Evolutionary conservation across 2,113 vertebrate species (phyloP).

Genomic region (Takifugu bimaculatus): DNA sequence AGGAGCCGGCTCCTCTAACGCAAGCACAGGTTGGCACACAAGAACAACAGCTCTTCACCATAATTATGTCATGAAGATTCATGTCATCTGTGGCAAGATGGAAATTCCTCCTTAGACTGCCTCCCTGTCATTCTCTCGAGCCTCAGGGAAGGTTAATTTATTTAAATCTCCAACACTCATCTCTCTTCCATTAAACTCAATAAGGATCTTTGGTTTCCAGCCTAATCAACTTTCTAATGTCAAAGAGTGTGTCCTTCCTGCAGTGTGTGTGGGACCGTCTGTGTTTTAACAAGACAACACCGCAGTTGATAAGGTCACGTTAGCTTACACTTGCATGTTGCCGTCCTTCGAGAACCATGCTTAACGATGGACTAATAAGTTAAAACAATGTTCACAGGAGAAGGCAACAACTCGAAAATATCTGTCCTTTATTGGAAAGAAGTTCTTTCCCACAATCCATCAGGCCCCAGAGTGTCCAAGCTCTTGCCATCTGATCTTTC

Average conservation of each 20-base stretch:
- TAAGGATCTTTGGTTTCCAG: conserved; percentile 74
- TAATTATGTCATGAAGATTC: conserved; percentile 64
- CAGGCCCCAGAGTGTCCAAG: conserved; percentile 3
- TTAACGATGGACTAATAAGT: conserved; percentile 23
- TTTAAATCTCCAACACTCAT: conserved; percentile 76
- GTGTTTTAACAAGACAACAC: conserved; percentile 36
- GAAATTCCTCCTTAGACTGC: conserved; percentile 51
- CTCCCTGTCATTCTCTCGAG: conserved; percentile 48
- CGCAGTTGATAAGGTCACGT: conserved; percentile 59
- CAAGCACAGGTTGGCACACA: conserved; percentile 21
- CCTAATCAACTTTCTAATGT: conserved; percentile 70
- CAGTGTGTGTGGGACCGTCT: conserved; percentile 13
- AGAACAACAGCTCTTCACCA: conserved; percentile 20
- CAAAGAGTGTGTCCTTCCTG: conserved; percentile 67
- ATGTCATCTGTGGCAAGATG: conserved; percentile 58
- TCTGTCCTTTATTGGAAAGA: conserved; percentile 15
- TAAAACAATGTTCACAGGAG: not conserved
- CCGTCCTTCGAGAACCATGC: conserved; percentile 10
- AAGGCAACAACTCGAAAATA: conserved; percentile 32
- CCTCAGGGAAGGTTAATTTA: conserved; percentile 76
- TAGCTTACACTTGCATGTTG: conserved; percentile 29
- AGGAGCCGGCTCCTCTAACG: not conserved
- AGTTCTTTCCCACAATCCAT: conserved; percentile 15
- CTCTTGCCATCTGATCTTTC: conserved; percentile 41
- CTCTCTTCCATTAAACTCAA: conserved; percentile 74